Evolutionary conservation across 2,113 vertebrate species (phyloP), one percentile per base, ranked within the genome.

Genomic region (Triplophysa rosa): DNA sequence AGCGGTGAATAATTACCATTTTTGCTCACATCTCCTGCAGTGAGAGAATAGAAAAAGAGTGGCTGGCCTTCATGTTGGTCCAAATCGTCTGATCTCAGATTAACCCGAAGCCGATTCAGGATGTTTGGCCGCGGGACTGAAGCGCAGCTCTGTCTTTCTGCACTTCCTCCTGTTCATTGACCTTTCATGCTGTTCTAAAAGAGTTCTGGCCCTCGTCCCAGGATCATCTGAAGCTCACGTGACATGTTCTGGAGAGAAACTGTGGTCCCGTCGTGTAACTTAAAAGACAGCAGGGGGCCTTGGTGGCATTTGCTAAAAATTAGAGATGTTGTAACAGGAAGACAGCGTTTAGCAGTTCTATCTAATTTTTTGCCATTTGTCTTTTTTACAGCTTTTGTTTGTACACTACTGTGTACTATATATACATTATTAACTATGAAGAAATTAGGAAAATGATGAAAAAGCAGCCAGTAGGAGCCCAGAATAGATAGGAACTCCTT

Each of bases 311-410:
- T 77, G 77, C 62, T 74, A 54, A 24, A 59, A 67, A 66, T 78
- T 82, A 59, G n/a, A 63, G 63, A 16, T 64, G 4, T 56, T 82
- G 81, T 74, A 77, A 79, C 69, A 74, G 76, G 75, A 71, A 80
- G 75, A 59, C 13, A 19, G 26, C 54, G 76, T 80, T 83, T 62
- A 77, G 49, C 66, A 61, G 65, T 29, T 40, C 17, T 54, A 58
- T 79, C 70, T 52, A 17, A 75, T 63, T 68, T 71, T 37, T 75
- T 71, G 77, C 80, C 74, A 66, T 63, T 64, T 54, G 9, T 71
- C 33, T 75, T 58, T 68, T 12, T 10, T 37, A 33, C 19, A 67
- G 74, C 74, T 63, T 58, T 68, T 79, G 70, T 83, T 83, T 64
- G 3, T 7, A 37, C 7, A 37, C 33, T 37, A 37, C 33, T 37